These are phyloP conservation scores for Lepeophtheirus nordmannii DNA, from an alignment of 2,888 invertebrate genomes.

Conservation along the genomic window DNA sequence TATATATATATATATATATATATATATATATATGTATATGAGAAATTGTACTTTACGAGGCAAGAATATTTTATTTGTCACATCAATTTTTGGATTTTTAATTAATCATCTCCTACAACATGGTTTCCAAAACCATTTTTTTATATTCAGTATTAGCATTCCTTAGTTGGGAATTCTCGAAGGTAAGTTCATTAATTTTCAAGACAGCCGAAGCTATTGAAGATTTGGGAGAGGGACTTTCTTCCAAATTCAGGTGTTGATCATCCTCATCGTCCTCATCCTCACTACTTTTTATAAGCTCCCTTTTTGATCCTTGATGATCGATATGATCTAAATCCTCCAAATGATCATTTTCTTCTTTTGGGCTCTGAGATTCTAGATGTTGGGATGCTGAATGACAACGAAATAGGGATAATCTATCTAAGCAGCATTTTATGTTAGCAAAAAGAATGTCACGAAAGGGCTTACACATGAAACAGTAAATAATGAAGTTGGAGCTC, in stretches of 20 bases:
- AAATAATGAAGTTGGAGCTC: slow-evolving; percentile 42
- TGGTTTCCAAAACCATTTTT: neutral
- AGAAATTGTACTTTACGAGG: no score
- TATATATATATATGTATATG: no score
- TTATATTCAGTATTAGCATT: neutral
- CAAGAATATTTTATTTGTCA: no score
- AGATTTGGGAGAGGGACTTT: neutral
- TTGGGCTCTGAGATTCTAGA: neutral
- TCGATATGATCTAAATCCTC: neutral
- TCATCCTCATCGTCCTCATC: neutral
- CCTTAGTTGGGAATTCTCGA: neutral
- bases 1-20: no score
- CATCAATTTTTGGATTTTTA: no score
- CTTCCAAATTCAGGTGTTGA: neutral
- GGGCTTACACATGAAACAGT: slow-evolving; percentile 49
- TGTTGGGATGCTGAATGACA: neutral
- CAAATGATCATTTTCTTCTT: neutral
- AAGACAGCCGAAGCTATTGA: neutral
- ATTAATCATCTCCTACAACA: neutral
- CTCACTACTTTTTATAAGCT: neutral
- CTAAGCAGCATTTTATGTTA: neutral
- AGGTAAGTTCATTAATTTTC: neutral
- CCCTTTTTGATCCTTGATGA: neutral
- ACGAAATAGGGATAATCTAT: neutral
- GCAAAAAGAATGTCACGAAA: slow-evolving; percentile 13